These are phyloP conservation scores for Anas flavirostris DNA, from an alignment of 2,797 vertebrate genomes.

Conservation along the genomic window DNA sequence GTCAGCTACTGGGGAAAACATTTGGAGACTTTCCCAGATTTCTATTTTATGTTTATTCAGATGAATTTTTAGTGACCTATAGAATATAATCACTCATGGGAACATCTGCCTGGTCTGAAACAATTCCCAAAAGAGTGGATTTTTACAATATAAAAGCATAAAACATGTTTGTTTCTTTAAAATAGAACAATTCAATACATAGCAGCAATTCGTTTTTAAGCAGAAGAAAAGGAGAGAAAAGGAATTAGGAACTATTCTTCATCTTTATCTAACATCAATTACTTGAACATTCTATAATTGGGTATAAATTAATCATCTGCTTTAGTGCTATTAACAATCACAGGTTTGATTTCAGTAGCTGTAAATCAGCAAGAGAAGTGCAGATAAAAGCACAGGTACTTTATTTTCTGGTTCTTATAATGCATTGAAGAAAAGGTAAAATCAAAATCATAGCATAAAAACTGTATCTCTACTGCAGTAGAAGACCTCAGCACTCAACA, in stretches of 20 bases:
- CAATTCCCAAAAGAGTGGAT: background rate
- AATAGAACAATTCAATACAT: background rate
- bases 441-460: background rate
- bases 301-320: background rate
- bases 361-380: background rate
- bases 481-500: background rate
- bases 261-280: background rate
- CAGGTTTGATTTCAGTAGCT: background rate
- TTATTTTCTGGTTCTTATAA: background rate
- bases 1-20: background rate
- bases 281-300: background rate
- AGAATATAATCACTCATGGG: background rate
- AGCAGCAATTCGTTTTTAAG: background rate
- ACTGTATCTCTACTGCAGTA: background rate
- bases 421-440: background rate
- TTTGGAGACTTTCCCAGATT: background rate
- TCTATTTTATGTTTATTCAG: background rate
- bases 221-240: background rate
- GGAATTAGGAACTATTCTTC: background rate
- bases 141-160: background rate
- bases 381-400: background rate
- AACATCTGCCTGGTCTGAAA: background rate
- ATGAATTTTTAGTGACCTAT: background rate
- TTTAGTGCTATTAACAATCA: background rate
- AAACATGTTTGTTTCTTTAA: background rate